Evolutionary conservation across 2,888 invertebrate genomes (phyloP), one percentile per base, ranked within the genome.

Genomic region (Hedychridium roseum): DNA sequence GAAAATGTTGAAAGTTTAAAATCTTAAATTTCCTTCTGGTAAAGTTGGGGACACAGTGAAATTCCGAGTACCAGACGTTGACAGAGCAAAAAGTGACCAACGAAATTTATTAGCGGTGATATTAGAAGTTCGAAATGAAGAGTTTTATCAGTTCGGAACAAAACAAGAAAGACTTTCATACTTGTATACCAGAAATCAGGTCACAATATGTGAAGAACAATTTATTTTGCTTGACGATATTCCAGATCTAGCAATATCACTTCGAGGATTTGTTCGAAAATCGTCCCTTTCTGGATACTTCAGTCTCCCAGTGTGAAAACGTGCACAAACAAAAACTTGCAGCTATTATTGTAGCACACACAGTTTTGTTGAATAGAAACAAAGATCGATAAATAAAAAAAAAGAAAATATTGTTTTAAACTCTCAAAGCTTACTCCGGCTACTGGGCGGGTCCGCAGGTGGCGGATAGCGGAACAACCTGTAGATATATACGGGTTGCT

Each of bases 191-290:
- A 9, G 26, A 4, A 37, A 37, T 15, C n/a, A n/a, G n/a, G n/a
- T n/a, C n/a, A n/a, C n/a, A n/a, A n/a, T n/a, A n/a, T 21, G 2
- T 38, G 38, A 9, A 12, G 17, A 26, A 21, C 11, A 38, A 26
- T 9, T 38, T 38, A 21, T 12, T 21, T 38, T 27, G 18, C 36
- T 36, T 14, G 17, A 38, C 12, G 11, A 39, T 21, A 17, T 38
- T 5, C 11, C 38, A 15, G 2, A 26, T 26, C 9, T 3, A 7
- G 26, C 9, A 11, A 38, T 38, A 11, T 27, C 16, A 14, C 38
- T 38, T 12, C 3, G 27, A 26, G n/a, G 20, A 26, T 38, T 7
- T 27, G 16, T 12, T 9, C 3, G 16, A 0, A 26, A 5, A 11
- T 14, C 23, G 6, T 38, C 26, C 7, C 11, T 4, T 12, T 27